Evolutionary conservation across 2,113 vertebrate genomes (phyloP).

Genomic region (Thunnus maccoyii): DNA sequence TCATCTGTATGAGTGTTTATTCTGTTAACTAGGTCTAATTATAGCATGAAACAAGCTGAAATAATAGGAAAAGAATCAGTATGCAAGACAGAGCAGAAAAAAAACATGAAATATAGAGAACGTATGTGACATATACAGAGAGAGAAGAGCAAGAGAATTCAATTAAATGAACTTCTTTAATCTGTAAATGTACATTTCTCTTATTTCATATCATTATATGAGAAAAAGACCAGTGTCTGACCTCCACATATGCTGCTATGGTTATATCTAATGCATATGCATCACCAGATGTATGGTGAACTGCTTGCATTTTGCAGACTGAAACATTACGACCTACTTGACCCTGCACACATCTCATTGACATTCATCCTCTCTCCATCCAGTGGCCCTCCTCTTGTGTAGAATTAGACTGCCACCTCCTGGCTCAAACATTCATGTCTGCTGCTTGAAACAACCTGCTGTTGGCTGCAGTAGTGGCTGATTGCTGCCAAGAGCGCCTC

Average conservation of each 20-base stretch:
- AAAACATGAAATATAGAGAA: not conserved
- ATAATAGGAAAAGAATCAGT: slow-evolving; percentile 42
- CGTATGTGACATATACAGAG: not conserved
- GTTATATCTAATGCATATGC: not conserved
- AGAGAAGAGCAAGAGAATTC: not conserved
- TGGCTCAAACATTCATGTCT: not conserved
- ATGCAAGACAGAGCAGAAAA: slow-evolving; percentile 13
- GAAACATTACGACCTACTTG: slow-evolving; percentile 19
- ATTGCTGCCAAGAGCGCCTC: slow-evolving; percentile 1
- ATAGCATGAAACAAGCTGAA: slow-evolving; percentile 48
- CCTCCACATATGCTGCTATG: not conserved
- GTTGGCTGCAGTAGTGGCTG: slow-evolving; percentile 20
- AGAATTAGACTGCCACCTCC: slow-evolving; percentile 68
- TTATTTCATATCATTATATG: not conserved
- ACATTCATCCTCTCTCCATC: slow-evolving; percentile 13
- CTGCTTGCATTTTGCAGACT: slow-evolving; percentile 24
- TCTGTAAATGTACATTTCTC: not conserved
- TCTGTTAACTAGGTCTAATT: slow-evolving; percentile 56
- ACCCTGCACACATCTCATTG: slow-evolving; percentile 45
- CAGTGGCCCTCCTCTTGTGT: not conserved
- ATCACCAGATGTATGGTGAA: slow-evolving; percentile 11
- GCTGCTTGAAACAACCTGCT: not conserved
- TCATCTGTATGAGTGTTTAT: slow-evolving; percentile 43
- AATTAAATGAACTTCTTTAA: not conserved
- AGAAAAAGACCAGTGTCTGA: not conserved